Evolutionary conservation across 2,888 invertebrate species (phyloP).

Genomic region (Caenorhabditis angaria): DNA sequence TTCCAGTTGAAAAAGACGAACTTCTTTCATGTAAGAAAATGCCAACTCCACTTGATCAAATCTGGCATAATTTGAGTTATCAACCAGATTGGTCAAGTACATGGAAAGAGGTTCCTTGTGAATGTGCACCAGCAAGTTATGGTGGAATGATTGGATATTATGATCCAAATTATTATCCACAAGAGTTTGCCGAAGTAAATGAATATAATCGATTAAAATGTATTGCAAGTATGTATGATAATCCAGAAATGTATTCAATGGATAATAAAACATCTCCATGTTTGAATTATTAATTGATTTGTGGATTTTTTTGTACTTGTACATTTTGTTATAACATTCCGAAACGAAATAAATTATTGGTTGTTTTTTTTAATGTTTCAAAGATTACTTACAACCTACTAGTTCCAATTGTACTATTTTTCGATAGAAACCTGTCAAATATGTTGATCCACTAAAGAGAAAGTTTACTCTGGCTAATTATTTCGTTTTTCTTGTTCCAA

Average conservation of each 20-base stretch:
- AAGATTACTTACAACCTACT: background rate
- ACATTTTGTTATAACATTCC: conserved; percentile 16
- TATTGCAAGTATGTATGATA: conserved; percentile 57
- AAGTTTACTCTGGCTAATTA: too few species aligned
- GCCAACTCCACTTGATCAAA: conserved; percentile 55
- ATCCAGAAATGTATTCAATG: conserved; percentile 60
- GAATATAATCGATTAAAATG: conserved; percentile 55
- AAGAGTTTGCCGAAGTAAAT: conserved; percentile 56
- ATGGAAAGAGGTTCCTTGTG: conserved; percentile 61
- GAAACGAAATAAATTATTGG: background rate
- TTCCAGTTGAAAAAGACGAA: conserved; percentile 44
- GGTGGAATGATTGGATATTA: conserved; percentile 63
- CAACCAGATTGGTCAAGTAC: conserved; percentile 64
- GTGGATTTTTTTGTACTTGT: conserved; percentile 5
- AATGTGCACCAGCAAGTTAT: conserved; percentile 63
- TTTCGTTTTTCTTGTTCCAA: too few species aligned
- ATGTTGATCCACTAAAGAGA: too few species aligned
- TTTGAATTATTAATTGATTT: conserved; percentile 46
- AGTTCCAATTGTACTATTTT: too few species aligned
- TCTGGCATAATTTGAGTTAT: conserved; percentile 56
- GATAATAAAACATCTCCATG: conserved; percentile 55
- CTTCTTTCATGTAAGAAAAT: conserved; percentile 57
- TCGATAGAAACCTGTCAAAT: too few species aligned
- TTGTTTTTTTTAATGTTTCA: too few species aligned
- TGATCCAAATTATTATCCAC: conserved; percentile 64